These are phyloP conservation scores for Noctua pronuba DNA, from an alignment of 2,888 invertebrate species.

Conservation along the genomic window DNA sequence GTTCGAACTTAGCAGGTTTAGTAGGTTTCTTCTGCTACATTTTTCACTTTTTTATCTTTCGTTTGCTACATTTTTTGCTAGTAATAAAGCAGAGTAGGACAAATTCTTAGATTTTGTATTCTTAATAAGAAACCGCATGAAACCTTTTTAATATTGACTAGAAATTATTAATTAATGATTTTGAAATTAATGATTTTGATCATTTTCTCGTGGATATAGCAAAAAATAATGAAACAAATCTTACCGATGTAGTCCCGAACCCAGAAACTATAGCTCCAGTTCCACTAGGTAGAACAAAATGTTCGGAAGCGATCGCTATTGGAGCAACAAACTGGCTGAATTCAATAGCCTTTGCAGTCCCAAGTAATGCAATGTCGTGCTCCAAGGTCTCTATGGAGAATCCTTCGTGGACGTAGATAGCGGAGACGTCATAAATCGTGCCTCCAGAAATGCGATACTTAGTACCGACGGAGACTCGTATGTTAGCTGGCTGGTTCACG, in stretches of 20 bases:
- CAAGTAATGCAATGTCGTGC: slow-evolving; percentile 83
- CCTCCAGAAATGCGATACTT: slow-evolving; percentile 79
- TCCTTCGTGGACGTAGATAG: slow-evolving; percentile 75
- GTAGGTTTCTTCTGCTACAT: neutral
- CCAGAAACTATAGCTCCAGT: slow-evolving; percentile 84
- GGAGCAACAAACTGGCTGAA: slow-evolving; percentile 74
- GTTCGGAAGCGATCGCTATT: slow-evolving; percentile 73
- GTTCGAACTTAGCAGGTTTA: neutral
- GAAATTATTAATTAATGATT: no score
- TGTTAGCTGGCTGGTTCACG: slow-evolving; percentile 67
- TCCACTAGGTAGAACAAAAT: slow-evolving; percentile 74
- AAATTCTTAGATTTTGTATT: neutral
- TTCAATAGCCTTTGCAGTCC: slow-evolving; percentile 73
- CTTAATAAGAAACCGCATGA: neutral
- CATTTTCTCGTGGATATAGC: neutral
- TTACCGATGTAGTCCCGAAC: slow-evolving; percentile 81
- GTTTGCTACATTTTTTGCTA: neutral
- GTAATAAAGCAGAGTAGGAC: neutral
- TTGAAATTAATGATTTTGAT: neutral
- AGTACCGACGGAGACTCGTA: slow-evolving; percentile 81
- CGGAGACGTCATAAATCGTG: slow-evolving; percentile 74
- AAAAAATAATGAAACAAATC: slow-evolving; percentile 44
- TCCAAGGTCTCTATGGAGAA: slow-evolving; percentile 77
- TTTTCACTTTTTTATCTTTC: no score
- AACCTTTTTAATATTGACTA: neutral